Percentiles rank a stretch among this genome's conserved stretches.
These are phyloP conservation scores for Clostera curtula DNA, from an alignment of 2,888 invertebrate genomes.

Conservation along the genomic window DNA sequence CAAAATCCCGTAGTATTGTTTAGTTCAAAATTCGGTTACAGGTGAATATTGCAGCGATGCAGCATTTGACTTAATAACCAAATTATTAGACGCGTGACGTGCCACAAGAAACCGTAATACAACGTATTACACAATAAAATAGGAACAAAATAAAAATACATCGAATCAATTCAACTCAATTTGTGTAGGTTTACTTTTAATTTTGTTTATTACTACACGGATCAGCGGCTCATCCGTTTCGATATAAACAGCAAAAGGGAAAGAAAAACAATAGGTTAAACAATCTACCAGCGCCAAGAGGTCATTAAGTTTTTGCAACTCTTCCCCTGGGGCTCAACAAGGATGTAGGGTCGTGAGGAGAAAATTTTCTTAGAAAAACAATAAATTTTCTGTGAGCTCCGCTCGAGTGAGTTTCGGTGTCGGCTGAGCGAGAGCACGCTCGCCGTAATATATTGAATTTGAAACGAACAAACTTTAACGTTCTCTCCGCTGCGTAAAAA, in stretches of 20 bases:
- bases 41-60: no score
- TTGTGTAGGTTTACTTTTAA: no score
- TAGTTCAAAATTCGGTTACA: no score
- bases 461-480: slow-evolving; percentile 73
- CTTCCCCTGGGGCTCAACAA: slow-evolving; percentile 44
- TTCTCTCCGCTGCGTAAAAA: slow-evolving; percentile 62
- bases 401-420: slow-evolving; percentile 74
- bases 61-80: no score
- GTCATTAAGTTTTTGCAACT: slow-evolving; percentile 57
- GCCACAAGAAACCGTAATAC: no score
- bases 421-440: slow-evolving; percentile 72
- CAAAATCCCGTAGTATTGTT: no score
- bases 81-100: no score
- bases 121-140: no score
- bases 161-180: no score
- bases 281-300: slow-evolving; percentile 35
- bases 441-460: slow-evolving; percentile 75
- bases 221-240: neutral
- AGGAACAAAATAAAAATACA: no score
- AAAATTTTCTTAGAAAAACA: slow-evolving; percentile 74
- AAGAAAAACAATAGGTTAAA: slow-evolving; percentile 32
- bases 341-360: slow-evolving; percentile 53
- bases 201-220: no score
- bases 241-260: slow-evolving; percentile 2
- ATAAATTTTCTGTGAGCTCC: slow-evolving; percentile 71